Conservation (phyloP, 2,888 invertebrate genomes). For the Acanthoscelides obtectus region DNA sequence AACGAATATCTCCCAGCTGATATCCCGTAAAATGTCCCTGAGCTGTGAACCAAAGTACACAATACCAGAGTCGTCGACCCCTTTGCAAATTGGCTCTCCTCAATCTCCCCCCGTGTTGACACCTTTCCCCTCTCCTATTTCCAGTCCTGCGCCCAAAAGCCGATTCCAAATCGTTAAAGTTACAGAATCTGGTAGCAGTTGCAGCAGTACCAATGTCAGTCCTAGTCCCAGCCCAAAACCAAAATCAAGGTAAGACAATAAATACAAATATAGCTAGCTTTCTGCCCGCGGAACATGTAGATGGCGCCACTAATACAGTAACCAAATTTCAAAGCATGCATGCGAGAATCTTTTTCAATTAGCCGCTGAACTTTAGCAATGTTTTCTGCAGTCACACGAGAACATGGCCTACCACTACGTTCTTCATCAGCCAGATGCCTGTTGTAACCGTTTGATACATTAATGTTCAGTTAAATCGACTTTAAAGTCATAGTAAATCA, state of each 20-base stretch:
- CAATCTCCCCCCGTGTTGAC: slow-evolving; percentile 17
- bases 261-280: too few relatives aligned
- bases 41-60: slow-evolving; percentile 37
- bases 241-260: slow-evolving; percentile 14
- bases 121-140: slow-evolving; percentile 30
- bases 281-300: too few relatives aligned
- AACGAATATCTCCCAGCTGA: slow-evolving; percentile 29
- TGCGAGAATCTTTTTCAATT: too few relatives aligned
- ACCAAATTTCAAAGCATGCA: too few relatives aligned
- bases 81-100: slow-evolving; percentile 21
- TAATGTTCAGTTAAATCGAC: too few relatives aligned
- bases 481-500: too few relatives aligned
- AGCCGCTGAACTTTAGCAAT: too few relatives aligned
- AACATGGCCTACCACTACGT: too few relatives aligned
- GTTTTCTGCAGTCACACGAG: too few relatives aligned
- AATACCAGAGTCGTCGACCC: slow-evolving; percentile 20
- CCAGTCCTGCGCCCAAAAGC: slow-evolving; percentile 31
- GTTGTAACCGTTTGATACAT: too few relatives aligned
- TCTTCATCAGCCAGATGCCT: too few relatives aligned
- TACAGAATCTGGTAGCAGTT: slow-evolving; percentile 19
- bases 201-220: slow-evolving; percentile 13
- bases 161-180: slow-evolving; percentile 36
- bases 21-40: slow-evolving; percentile 39
- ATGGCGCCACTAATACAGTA: too few relatives aligned
- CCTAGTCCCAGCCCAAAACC: slow-evolving; percentile 15